These are phyloP conservation scores for Brachionus plicatilis DNA, from an alignment of 1,140 invertebrate genomes.

Conservation along the genomic window DNA sequence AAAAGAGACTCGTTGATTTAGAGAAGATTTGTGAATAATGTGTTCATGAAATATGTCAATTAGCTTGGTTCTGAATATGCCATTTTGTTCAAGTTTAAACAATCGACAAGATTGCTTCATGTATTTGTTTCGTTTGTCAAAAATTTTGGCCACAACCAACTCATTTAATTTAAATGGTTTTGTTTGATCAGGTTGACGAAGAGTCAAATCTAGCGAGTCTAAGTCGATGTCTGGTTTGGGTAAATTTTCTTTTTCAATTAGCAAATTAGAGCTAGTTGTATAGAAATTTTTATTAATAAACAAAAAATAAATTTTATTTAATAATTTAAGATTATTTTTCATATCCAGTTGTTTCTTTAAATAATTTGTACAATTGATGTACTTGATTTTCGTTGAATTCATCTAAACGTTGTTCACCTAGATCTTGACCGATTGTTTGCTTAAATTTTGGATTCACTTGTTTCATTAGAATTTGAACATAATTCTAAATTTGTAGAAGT, in stretches of 20 bases:
- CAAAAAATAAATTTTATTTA: background rate
- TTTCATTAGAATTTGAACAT: constrained; percentile 66
- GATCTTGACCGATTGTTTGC: constrained; percentile 60
- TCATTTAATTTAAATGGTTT: background rate
- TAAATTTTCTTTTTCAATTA: background rate
- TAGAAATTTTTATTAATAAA: background rate
- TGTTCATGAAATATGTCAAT: constrained; percentile 38
- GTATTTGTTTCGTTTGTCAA: background rate
- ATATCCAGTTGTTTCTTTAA: constrained; percentile 48
- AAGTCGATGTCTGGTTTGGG: background rate
- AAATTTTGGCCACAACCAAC: background rate
- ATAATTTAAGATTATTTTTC: background rate
- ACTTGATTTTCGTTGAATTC: constrained; percentile 73
- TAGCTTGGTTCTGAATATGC: background rate
- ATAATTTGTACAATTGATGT: constrained; percentile 73
- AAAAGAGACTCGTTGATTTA: background rate
- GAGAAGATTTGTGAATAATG: background rate
- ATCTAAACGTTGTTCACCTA: constrained; percentile 64
- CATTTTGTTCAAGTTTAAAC: constrained; percentile 24
- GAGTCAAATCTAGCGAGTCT: background rate
- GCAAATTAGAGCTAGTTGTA: background rate
- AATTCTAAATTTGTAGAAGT: constrained; percentile 61
- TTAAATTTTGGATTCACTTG: constrained; percentile 62
- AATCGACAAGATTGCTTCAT: background rate
- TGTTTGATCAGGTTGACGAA: background rate